Evolutionary conservation across 2,888 invertebrate species (phyloP).

Genomic region (Lobophora halterata): DNA sequence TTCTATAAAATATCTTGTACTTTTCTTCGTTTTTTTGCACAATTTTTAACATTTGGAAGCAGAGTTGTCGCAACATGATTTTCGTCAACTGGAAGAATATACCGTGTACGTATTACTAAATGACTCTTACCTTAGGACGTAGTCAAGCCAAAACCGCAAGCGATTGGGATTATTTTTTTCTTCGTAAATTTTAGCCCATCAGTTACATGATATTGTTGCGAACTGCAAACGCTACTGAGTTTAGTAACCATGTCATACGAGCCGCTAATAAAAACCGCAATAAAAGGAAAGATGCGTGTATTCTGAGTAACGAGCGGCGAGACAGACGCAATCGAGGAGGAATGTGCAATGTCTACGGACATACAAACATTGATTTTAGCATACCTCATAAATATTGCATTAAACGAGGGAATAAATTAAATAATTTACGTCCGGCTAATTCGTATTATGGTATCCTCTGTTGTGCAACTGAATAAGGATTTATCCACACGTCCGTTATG

Average conservation of each 20-base stretch:
- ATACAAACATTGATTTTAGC: slow-evolving; percentile 17
- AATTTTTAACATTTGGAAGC: too few species aligned
- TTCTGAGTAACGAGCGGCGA: slow-evolving; percentile 34
- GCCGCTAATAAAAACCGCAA: slow-evolving; percentile 29
- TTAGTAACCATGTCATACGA: slow-evolving; percentile 17
- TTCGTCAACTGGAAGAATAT: too few species aligned
- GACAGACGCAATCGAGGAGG: slow-evolving; percentile 43
- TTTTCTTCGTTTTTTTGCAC: too few species aligned
- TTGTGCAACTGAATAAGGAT: not conserved
- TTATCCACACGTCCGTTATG: too few species aligned
- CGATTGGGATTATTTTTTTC: not conserved
- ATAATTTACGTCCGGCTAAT: slow-evolving; percentile 12
- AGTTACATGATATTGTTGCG: slow-evolving; percentile 6
- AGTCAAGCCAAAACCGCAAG: too few species aligned
- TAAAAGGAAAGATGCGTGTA: slow-evolving; percentile 27
- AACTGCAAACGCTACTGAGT: slow-evolving; percentile 9
- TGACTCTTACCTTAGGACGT: too few species aligned
- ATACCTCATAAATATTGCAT: slow-evolving; percentile 8
- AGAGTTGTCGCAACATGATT: too few species aligned
- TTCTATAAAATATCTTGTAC: too few species aligned
- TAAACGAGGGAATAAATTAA: slow-evolving; percentile 13
- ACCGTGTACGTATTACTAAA: too few species aligned
- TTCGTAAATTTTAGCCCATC: too few species aligned
- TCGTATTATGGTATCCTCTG: not conserved
- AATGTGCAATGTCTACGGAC: slow-evolving; percentile 38